phyloP scores from a whole-genome alignment of 2,888 invertebrate genomes.

The Acronicta aceris region DNA sequence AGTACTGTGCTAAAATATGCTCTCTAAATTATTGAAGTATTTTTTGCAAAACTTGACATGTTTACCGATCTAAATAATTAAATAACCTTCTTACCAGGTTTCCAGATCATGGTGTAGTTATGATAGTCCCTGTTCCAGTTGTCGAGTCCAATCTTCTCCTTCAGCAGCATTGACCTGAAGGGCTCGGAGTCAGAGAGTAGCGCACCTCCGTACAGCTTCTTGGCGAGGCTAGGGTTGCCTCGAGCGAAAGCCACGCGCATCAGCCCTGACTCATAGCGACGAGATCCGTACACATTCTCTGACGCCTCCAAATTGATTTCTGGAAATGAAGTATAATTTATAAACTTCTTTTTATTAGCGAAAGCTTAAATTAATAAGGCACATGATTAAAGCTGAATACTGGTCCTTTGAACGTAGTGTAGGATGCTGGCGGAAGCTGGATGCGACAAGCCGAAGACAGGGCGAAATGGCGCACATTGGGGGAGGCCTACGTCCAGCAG shows the following conservation, averaged over 20 bases:
- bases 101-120: constrained; percentile 92
- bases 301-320: constrained; percentile 92
- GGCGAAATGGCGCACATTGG: too few species aligned
- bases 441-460: too few species aligned
- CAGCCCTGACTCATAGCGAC: constrained; percentile 91
- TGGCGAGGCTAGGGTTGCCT: constrained; percentile 89
- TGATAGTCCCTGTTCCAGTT: constrained; percentile 91
- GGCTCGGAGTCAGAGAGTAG: constrained; percentile 79
- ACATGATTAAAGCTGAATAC: too few species aligned
- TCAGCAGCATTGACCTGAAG: constrained; percentile 76
- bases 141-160: constrained; percentile 77
- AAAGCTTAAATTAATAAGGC: too few species aligned
- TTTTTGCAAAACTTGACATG: too few species aligned
- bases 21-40: too few species aligned
- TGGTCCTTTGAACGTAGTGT: too few species aligned
- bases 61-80: too few species aligned
- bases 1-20: too few species aligned
- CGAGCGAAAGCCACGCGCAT: constrained; percentile 92
- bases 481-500: too few species aligned
- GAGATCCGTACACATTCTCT: constrained; percentile 90
- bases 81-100: constrained; percentile 74
- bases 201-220: constrained; percentile 78
- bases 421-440: too few species aligned
- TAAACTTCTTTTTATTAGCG: too few species aligned
- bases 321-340: constrained; percentile 61